Evolutionary conservation across 23 tunicate genomes (phyloP).

Genomic region (Styela clava): DNA sequence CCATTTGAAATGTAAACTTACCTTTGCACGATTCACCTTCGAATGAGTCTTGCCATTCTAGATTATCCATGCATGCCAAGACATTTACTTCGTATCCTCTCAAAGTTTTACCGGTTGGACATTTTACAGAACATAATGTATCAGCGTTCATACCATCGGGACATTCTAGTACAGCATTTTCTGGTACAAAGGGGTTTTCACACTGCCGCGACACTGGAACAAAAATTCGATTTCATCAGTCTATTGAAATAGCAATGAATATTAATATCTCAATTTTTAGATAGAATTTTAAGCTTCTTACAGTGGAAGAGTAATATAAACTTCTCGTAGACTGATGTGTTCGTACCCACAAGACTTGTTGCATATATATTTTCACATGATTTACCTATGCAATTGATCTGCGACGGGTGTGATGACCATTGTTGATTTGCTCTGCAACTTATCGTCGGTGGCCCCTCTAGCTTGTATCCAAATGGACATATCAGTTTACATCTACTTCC

Average conservation of each 20-base stretch:
- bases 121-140: neutral
- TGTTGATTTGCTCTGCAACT: slow-evolving; percentile 8
- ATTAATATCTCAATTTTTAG: no score
- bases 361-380: no score
- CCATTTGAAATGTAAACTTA: no score
- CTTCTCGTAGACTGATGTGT: no score
- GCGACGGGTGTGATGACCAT: neutral
- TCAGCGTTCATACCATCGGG: neutral
- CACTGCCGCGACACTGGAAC: neutral
- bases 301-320: neutral
- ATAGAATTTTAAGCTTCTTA: no score
- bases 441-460: neutral
- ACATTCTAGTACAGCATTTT: neutral
- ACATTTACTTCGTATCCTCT: neutral
- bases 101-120: neutral
- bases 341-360: no score
- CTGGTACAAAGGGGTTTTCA: neutral
- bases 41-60: neutral
- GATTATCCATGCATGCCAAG: neutral
- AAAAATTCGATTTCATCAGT: no score
- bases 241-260: no score
- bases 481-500: neutral
- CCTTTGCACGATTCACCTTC: neutral
- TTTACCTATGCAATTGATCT: neutral
- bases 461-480: neutral